Conservation (phyloP, 2,797 vertebrate species). For the Apogon talboti region DNA sequence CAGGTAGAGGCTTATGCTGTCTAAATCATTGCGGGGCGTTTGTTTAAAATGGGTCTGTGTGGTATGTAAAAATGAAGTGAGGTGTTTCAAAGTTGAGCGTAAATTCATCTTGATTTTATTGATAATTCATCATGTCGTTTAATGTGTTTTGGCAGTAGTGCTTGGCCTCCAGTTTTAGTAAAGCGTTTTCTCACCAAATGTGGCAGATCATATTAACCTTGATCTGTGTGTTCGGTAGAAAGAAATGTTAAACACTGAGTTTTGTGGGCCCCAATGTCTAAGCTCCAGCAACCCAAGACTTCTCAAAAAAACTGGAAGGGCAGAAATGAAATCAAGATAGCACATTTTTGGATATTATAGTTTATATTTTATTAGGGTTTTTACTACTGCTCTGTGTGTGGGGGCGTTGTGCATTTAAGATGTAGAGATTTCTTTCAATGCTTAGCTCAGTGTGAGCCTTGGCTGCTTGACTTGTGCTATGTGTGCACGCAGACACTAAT, state of each 20-base stretch:
- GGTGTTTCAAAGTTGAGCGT: slow-evolving; percentile 55
- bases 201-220: slow-evolving; percentile 66
- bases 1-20: slow-evolving; percentile 76
- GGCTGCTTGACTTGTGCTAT: slow-evolving; percentile 23
- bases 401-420: slow-evolving; percentile 22
- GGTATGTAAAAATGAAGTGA: slow-evolving; percentile 59
- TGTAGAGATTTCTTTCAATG: slow-evolving; percentile 25
- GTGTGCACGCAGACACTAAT: slow-evolving; percentile 68
- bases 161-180: slow-evolving; percentile 30
- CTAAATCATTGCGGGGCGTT: slow-evolving; percentile 73
- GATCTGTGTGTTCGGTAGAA: slow-evolving; percentile 43
- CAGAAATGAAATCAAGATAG: slow-evolving; percentile 19
- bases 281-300: slow-evolving; percentile 42
- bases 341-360: slow-evolving; percentile 58
- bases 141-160: slow-evolving; percentile 63
- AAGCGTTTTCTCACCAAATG: slow-evolving; percentile 60
- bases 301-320: slow-evolving; percentile 26
- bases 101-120: slow-evolving; percentile 72
- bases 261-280: slow-evolving; percentile 16
- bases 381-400: not conserved
- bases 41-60: slow-evolving; percentile 69
- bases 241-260: slow-evolving; percentile 30
- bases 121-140: slow-evolving; percentile 67
- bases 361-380: slow-evolving; percentile 58
- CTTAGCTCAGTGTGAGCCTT: slow-evolving; percentile 36